Conservation (phyloP, 2,113 vertebrate genomes). For the Dendropsophus ebraccatus region DNA sequence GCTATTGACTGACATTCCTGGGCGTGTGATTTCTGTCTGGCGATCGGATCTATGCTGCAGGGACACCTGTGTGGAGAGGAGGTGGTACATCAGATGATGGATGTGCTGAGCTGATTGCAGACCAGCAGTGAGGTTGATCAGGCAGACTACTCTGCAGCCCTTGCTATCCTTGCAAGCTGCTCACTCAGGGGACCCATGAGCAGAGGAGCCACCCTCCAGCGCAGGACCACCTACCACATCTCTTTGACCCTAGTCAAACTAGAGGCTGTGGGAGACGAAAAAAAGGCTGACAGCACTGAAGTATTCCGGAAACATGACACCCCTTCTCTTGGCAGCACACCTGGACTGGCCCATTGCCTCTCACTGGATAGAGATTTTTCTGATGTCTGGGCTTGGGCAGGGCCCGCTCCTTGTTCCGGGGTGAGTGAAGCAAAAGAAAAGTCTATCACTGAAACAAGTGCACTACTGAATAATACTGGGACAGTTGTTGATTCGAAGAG, state of each 20-base stretch:
- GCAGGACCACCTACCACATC: conserved; percentile 94
- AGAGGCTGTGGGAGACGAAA: conserved; percentile 75
- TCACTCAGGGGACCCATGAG: conserved; percentile 79
- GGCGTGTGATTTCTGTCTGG: conserved; percentile 27
- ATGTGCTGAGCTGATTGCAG: conserved; percentile 38
- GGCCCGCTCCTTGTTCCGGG: conserved; percentile 44
- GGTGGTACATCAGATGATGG: conserved; percentile 34
- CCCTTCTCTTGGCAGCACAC: conserved; percentile 52
- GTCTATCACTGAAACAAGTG: background rate
- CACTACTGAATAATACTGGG: background rate
- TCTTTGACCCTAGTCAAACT: conserved; percentile 94
- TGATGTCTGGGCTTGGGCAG: conserved; percentile 52
- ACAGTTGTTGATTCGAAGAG: background rate
- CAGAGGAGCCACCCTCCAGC: conserved; percentile 83
- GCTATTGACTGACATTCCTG: conserved; percentile 39
- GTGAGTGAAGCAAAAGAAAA: conserved; percentile 40
- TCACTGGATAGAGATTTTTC: conserved; percentile 55
- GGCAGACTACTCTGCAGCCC: conserved; percentile 38
- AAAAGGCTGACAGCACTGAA: conserved; percentile 66
- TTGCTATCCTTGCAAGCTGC: conserved; percentile 61
- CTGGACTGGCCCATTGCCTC: conserved; percentile 53
- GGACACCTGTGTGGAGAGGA: conserved; percentile 37
- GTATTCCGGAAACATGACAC: conserved; percentile 56
- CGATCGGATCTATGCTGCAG: conserved; percentile 42
- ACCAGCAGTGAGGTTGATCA: conserved; percentile 22